phyloP scores from a whole-genome alignment of 2,888 invertebrate species.

The Sympetrum striolatum region DNA sequence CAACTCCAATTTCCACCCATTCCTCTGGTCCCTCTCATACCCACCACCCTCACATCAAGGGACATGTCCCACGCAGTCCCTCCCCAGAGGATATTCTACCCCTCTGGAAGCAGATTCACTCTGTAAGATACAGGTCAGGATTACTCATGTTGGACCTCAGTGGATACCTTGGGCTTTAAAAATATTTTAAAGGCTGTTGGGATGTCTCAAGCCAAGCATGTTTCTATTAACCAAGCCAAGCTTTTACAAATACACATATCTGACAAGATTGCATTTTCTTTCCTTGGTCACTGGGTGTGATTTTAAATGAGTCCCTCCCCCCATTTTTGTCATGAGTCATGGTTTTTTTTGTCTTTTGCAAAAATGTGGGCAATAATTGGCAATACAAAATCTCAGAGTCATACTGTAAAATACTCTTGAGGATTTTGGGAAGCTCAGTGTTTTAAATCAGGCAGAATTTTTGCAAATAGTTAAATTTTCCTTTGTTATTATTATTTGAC shows the following conservation, averaged over 20 bases:
- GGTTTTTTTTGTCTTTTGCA: too few relatives aligned
- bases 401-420: too few relatives aligned
- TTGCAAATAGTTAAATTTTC: too few relatives aligned
- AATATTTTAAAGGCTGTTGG: not conserved
- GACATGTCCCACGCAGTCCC: slow-evolving; percentile 52
- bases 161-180: not conserved
- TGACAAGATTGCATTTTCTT: slow-evolving; percentile 18
- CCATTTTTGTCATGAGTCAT: too few relatives aligned
- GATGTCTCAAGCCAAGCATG: slow-evolving; percentile 29
- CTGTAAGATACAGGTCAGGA: slow-evolving; percentile 49
- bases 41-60: slow-evolving; percentile 57
- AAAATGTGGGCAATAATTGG: too few relatives aligned
- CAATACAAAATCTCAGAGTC: too few relatives aligned
- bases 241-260: not conserved
- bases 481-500: too few relatives aligned
- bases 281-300: not conserved
- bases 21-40: slow-evolving; percentile 58
- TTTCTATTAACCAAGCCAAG: slow-evolving; percentile 3
- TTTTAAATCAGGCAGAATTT: too few relatives aligned
- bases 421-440: too few relatives aligned
- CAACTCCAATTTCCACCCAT: slow-evolving; percentile 56
- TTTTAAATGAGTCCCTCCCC: not conserved
- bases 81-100: slow-evolving; percentile 52
- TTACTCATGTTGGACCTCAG: slow-evolving; percentile 11
- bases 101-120: slow-evolving; percentile 51